Conservation (phyloP, 1,140 invertebrate species). For the Lasioglossum albipes region DNA sequence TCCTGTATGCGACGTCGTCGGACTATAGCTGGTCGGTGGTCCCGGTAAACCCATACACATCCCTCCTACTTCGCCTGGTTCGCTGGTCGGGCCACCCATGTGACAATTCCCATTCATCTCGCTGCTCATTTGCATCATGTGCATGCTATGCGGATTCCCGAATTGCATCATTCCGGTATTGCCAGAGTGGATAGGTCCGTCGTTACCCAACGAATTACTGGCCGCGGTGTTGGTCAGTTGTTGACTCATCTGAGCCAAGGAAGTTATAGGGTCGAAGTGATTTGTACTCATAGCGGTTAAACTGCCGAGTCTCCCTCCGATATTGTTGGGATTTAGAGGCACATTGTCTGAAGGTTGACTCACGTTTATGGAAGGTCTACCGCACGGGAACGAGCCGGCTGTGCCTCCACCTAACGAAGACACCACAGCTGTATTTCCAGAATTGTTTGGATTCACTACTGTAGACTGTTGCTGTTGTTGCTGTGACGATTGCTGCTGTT, state of each 20-base stretch:
- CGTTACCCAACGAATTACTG: slow-evolving; percentile 80
- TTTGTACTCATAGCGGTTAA: slow-evolving; percentile 82
- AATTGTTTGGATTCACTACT: slow-evolving; percentile 67
- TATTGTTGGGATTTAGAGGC: slow-evolving; percentile 90
- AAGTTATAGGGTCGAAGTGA: slow-evolving; percentile 95
- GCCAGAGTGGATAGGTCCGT: slow-evolving; percentile 78
- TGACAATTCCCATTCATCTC: slow-evolving; percentile 79
- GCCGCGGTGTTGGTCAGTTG: slow-evolving; percentile 90
- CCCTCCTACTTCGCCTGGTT: slow-evolving; percentile 79
- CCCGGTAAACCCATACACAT: slow-evolving; percentile 81
- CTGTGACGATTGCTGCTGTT: slow-evolving; percentile 55
- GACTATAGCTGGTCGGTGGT: slow-evolving; percentile 76
- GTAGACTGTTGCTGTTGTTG: slow-evolving; percentile 56
- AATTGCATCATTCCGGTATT: slow-evolving; percentile 81
- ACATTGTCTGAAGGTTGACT: slow-evolving; percentile 87
- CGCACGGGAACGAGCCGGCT: slow-evolving; percentile 69
- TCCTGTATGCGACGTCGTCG: slow-evolving; percentile 75
- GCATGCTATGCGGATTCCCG: slow-evolving; percentile 77
- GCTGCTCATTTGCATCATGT: slow-evolving; percentile 81
- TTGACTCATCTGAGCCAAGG: slow-evolving; percentile 95
- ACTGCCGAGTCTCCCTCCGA: slow-evolving; percentile 80
- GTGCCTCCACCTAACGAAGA: slow-evolving; percentile 68
- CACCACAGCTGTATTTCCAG: slow-evolving; percentile 54
- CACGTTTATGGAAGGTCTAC: slow-evolving; percentile 71
- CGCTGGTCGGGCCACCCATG: slow-evolving; percentile 65